Conservation (phyloP, 1,140 invertebrate species). For the Aphelenchoides fujianensis region DNA sequence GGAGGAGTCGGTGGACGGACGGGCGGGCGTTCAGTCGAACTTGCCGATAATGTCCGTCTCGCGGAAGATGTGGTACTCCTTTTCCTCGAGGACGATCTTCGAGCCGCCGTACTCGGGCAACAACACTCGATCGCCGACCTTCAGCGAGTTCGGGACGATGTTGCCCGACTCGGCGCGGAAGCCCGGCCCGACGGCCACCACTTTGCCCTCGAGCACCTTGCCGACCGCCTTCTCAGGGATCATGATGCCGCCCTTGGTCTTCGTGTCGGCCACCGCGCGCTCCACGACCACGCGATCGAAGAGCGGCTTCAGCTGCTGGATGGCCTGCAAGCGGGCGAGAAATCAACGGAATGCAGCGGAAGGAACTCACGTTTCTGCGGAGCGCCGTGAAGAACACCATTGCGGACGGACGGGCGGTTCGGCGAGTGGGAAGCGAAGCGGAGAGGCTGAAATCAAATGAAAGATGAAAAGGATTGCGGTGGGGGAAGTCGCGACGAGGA, state of each 20-base stretch:
- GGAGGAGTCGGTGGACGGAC: not conserved
- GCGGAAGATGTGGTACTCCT: conserved; percentile 85
- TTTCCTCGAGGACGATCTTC: conserved; percentile 70
- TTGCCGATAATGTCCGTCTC: conserved; percentile 95
- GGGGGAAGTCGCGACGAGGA: too few species aligned
- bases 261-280: conserved; percentile 83
- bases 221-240: conserved; percentile 91
- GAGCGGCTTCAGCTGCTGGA: conserved; percentile 75
- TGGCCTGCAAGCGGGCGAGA: conserved; percentile 63
- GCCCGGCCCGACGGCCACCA: conserved; percentile 89
- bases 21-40: conserved; percentile 51
- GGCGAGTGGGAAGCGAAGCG: too few species aligned
- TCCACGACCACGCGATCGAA: conserved; percentile 93
- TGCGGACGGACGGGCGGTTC: too few species aligned
- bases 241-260: conserved; percentile 92
- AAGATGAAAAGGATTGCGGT: too few species aligned
- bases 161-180: conserved; percentile 80
- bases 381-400: conserved; percentile 41
- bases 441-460: too few species aligned
- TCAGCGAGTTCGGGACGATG: conserved; percentile 75
- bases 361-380: conserved; percentile 21
- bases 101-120: conserved; percentile 98
- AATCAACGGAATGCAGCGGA: too few species aligned
- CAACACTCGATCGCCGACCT: conserved; percentile 87
- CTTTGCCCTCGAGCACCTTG: conserved; percentile 88